Evolutionary conservation across 1,140 invertebrate genomes (phyloP).

Genomic region (Macrotrachela quadricornifera): DNA sequence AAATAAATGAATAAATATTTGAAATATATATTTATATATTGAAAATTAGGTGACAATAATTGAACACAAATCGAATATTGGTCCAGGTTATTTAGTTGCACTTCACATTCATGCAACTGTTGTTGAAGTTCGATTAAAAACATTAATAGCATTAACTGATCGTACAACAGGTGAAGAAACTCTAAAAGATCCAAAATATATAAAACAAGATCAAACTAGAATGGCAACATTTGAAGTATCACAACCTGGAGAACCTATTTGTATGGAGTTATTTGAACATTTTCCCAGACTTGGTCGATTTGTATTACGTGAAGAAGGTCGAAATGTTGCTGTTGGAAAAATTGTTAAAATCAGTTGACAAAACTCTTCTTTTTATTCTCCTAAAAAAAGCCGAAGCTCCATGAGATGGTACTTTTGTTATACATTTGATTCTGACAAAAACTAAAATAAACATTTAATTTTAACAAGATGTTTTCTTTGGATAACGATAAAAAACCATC

Average conservation of each 20-base stretch:
- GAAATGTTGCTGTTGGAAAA: conserved; percentile 88
- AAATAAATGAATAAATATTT: conserved; percentile 10
- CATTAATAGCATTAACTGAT: conserved; percentile 92
- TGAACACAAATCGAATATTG: conserved; percentile 98
- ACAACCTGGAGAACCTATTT: conserved; percentile 71
- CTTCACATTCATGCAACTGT: conserved; percentile 96
- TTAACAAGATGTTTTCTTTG: too few relatives aligned
- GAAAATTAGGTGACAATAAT: conserved; percentile 73
- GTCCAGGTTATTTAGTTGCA: conserved; percentile 90
- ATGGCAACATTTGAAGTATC: conserved; percentile 81
- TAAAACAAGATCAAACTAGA: conserved; percentile 96
- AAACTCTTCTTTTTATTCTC: too few relatives aligned
- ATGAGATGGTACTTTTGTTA: too few relatives aligned
- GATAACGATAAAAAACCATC: too few relatives aligned
- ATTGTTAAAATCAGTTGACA: conserved; percentile 89
- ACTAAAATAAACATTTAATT: too few relatives aligned
- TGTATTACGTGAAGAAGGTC: conserved; percentile 95
- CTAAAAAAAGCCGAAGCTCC: too few relatives aligned
- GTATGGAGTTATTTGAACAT: conserved; percentile 89
- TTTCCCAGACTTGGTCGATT: conserved; percentile 98
- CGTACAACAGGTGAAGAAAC: conserved; percentile 90
- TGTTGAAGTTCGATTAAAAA: conserved; percentile 89
- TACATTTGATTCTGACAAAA: too few relatives aligned
- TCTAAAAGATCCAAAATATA: conserved; percentile 77
- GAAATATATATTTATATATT: background rate